Percentiles rank a stretch among this genome's conserved stretches.
Conservation (phyloP, 2,797 vertebrate genomes). For the Ataeniobius toweri region DNA sequence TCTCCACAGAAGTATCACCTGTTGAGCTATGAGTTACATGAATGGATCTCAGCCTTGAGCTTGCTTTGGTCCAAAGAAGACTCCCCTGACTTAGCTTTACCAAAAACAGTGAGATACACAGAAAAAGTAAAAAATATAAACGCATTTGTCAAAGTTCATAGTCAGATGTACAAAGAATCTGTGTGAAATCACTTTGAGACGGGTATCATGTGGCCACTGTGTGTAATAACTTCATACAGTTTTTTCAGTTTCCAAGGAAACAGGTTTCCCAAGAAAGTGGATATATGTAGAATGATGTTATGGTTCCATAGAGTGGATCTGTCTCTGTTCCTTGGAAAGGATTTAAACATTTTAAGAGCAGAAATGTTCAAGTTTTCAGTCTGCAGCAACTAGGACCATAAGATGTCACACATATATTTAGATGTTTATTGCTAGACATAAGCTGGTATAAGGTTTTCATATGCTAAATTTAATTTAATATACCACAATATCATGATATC, state of each 20-base stretch:
- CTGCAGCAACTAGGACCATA: neutral
- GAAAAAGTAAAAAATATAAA: neutral
- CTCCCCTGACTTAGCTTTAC: neutral
- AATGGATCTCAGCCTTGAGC: neutral
- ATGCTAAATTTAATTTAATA: too few species aligned
- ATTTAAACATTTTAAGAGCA: neutral
- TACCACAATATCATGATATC: too few species aligned
- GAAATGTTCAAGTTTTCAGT: neutral
- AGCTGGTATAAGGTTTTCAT: too few species aligned
- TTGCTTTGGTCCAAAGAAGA: neutral
- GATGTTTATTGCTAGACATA: too few species aligned
- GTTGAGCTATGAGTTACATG: neutral
- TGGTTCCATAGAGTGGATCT: too few species aligned
- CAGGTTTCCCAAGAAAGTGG: neutral
- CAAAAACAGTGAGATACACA: neutral
- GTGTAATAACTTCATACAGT: neutral
- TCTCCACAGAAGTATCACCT: neutral
- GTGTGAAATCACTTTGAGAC: neutral
- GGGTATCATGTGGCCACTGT: neutral
- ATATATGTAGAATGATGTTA: neutral
- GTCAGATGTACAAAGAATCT: neutral
- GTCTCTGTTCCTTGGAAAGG: neutral
- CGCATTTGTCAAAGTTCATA: neutral
- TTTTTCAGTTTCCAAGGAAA: neutral
- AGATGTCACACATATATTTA: too few species aligned